These are phyloP conservation scores for Acronicta alni DNA, from an alignment of 2,888 invertebrate species.

Conservation along the genomic window DNA sequence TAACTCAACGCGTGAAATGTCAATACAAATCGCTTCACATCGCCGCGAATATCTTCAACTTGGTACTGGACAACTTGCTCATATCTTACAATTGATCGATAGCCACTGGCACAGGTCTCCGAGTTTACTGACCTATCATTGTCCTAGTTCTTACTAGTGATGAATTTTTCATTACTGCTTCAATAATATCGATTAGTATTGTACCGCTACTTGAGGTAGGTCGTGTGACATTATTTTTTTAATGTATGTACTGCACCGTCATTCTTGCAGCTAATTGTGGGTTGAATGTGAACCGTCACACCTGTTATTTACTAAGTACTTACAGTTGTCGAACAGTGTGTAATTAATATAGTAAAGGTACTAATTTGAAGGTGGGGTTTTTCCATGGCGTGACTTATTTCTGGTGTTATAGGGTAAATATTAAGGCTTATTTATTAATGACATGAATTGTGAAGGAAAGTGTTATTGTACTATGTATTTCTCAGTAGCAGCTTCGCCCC, in stretches of 20 bases:
- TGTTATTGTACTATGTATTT: too few relatives aligned
- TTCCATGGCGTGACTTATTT: neutral
- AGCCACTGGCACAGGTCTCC: constrained; percentile 17
- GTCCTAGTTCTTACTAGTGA: constrained; percentile 31
- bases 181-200: constrained; percentile 28
- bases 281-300: constrained; percentile 31
- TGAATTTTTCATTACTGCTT: constrained; percentile 50
- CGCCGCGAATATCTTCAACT: neutral
- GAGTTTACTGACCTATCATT: constrained; percentile 29
- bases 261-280: constrained; percentile 32
- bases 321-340: neutral
- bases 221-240: constrained; percentile 34
- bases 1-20: neutral
- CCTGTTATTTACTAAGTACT: constrained; percentile 8
- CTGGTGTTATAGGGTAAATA: neutral
- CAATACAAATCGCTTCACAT: neutral
- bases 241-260: constrained; percentile 25
- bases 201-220: constrained; percentile 38
- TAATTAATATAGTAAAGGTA: neutral
- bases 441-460: too few relatives aligned
- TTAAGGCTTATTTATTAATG: too few relatives aligned
- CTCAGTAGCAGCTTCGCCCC: too few relatives aligned
- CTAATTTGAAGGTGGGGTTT: neutral
- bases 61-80: constrained; percentile 4
- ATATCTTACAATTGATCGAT: constrained; percentile 37